phyloP scores from a whole-genome alignment of 2,888 invertebrate species.

The Cosmia pyralina region DNA sequence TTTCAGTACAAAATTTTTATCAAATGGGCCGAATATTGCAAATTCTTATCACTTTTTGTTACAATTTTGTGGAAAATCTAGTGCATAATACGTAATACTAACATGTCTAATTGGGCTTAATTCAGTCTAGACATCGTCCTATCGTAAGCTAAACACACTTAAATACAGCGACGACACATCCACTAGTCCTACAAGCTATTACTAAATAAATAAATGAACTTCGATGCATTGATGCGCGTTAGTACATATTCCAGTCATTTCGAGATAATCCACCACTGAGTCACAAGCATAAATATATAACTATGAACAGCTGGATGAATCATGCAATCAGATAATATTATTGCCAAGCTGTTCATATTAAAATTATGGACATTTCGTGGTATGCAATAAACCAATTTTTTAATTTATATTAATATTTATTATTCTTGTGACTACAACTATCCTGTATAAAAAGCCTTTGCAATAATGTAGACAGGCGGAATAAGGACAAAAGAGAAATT shows the following conservation, averaged over 20 bases:
- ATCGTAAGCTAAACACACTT: conserved; percentile 82
- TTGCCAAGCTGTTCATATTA: too few relatives aligned
- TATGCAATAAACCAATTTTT: too few relatives aligned
- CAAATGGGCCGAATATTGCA: conserved; percentile 82
- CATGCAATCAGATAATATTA: too few relatives aligned
- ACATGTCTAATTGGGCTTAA: conserved; percentile 85
- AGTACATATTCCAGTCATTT: conserved; percentile 46
- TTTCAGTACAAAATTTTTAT: conserved; percentile 80
- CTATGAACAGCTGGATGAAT: too few relatives aligned
- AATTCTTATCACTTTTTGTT: conserved; percentile 75
- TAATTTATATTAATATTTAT: too few relatives aligned
- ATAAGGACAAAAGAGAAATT: conserved; percentile 17
- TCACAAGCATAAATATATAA: too few relatives aligned
- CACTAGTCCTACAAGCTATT: conserved; percentile 77
- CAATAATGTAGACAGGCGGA: conserved; percentile 28
- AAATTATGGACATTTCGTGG: too few relatives aligned
- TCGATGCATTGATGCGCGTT: conserved; percentile 74
- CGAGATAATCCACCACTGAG: conserved; percentile 30
- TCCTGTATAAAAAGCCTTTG: conserved; percentile 28
- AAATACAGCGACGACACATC: conserved; percentile 78
- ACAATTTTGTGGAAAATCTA: conserved; percentile 85
- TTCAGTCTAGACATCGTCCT: conserved; percentile 88
- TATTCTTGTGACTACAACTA: conserved; percentile 1
- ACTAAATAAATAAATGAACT: conserved; percentile 73
- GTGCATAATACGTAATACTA: conserved; percentile 77